These are phyloP conservation scores for Phenacoccus solenopsis DNA, from an alignment of 1,140 invertebrate genomes.

Conservation along the genomic window DNA sequence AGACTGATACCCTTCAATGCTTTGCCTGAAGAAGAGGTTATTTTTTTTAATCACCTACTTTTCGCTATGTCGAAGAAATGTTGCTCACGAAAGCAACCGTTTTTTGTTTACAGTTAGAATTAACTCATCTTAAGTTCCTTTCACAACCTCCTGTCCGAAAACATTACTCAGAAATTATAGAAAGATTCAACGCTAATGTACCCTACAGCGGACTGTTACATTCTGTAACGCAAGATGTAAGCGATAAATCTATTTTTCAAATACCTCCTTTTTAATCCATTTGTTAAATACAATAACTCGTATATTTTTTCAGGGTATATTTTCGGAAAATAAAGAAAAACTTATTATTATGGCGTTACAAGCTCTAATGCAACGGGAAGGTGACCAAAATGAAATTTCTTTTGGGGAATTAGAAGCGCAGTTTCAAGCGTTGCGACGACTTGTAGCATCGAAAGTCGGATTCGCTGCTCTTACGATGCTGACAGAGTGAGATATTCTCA, in stretches of 20 bases:
- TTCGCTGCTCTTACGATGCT: conserved; percentile 90
- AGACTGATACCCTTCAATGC: conserved; percentile 76
- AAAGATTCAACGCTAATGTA: conserved; percentile 90
- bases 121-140: conserved; percentile 69
- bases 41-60: background rate
- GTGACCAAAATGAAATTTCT: conserved; percentile 45
- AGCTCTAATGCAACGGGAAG: conserved; percentile 56
- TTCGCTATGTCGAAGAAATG: background rate
- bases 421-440: conserved; percentile 81
- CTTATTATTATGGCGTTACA: conserved; percentile 71
- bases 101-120: conserved; percentile 49
- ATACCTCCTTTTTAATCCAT: background rate
- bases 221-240: conserved; percentile 89
- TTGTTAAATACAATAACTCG: background rate
- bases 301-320: conserved; percentile 59
- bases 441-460: conserved; percentile 94
- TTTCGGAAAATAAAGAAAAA: conserved; percentile 98
- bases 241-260: conserved; percentile 30
- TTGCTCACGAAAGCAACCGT: background rate
- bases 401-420: conserved; percentile 73
- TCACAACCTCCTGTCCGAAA: conserved; percentile 51
- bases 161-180: conserved; percentile 34
- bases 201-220: conserved; percentile 95
- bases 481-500: conserved; percentile 48
- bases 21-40: conserved; percentile 80